phyloP scores from a whole-genome alignment of 2,113 vertebrate species.

The Elgaria multicarinata region DNA sequence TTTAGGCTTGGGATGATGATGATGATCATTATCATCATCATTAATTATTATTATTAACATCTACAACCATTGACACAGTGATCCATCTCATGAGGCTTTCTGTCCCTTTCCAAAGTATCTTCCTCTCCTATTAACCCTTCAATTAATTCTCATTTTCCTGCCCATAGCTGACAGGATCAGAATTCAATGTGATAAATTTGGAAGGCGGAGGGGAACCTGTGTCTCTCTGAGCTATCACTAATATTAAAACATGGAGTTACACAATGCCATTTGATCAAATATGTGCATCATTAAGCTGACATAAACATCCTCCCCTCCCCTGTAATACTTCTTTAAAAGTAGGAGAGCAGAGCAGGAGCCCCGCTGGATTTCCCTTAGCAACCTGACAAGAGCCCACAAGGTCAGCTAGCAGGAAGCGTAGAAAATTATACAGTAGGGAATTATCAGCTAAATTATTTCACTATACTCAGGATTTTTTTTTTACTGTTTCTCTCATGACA shows the following conservation, averaged over 20 bases:
- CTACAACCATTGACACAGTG: neutral
- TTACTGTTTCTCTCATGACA: conserved; percentile 82
- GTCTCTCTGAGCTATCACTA: neutral
- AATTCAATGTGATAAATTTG: conserved; percentile 61
- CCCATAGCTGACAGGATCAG: conserved; percentile 54
- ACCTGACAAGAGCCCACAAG: conserved; percentile 86
- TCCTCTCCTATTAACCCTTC: conserved; percentile 44
- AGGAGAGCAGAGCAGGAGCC: conserved; percentile 76
- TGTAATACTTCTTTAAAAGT: conserved; percentile 78
- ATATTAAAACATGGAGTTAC: conserved; percentile 28
- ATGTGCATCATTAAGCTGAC: conserved; percentile 69
- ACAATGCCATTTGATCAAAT: conserved; percentile 68
- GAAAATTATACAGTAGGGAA: conserved; percentile 86
- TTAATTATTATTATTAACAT: neutral
- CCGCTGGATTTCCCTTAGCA: conserved; percentile 86
- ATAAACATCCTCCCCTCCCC: conserved; percentile 72
- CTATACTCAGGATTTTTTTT: conserved; percentile 79
- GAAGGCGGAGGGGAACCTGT: neutral
- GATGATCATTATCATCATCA: neutral
- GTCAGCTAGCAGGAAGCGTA: conserved; percentile 85
- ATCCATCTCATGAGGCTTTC: neutral
- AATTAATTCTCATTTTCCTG: conserved; percentile 33
- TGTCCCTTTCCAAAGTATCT: conserved; percentile 1
- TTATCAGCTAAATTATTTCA: conserved; percentile 89
- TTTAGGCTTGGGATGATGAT: neutral